Percentiles rank a stretch among this genome's conserved stretches.
These are phyloP conservation scores for Aurelia aurita complex sp. Pacific DNA, from an alignment of 30 jellyfish, hydroid and myxozoan genomes.

Conservation along the genomic window DNA sequence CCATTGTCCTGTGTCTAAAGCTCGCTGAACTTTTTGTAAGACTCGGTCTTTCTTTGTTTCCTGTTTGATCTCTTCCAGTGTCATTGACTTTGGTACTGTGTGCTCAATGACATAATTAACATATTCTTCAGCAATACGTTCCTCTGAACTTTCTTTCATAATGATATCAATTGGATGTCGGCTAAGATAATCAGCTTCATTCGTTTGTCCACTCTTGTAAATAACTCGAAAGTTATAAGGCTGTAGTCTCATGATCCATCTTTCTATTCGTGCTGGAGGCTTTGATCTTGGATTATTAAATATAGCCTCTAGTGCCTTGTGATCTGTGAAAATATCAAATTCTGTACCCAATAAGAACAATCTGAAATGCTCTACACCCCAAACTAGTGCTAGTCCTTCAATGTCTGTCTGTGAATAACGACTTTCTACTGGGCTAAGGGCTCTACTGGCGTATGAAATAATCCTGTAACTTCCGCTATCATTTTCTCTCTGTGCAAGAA, in stretches of 20 bases:
- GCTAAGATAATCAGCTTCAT: slow-evolving; percentile 53
- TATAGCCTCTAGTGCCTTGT: slow-evolving; percentile 46
- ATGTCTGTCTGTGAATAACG: slow-evolving; percentile 32
- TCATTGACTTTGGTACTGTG: slow-evolving; percentile 42
- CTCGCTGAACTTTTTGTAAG: slow-evolving; percentile 16
- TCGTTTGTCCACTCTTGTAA: slow-evolving; percentile 21
- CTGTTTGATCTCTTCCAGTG: slow-evolving; percentile 22
- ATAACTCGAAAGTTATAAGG: slow-evolving; percentile 31
- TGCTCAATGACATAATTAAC: slow-evolving; percentile 15
- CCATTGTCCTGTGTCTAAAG: slow-evolving; percentile 28
- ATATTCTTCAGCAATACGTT: slow-evolving; percentile 44
- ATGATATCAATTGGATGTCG: slow-evolving; percentile 26
- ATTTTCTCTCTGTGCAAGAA: not conserved
- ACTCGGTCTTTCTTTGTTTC: slow-evolving; percentile 37
- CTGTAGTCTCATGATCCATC: slow-evolving; percentile 29
- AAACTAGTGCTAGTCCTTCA: slow-evolving; percentile 40
- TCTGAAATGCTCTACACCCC: slow-evolving; percentile 44
- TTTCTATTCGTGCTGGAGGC: slow-evolving; percentile 43
- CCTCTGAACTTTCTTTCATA: slow-evolving; percentile 1
- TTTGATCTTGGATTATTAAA: slow-evolving; percentile 29
- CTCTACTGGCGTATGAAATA: slow-evolving; percentile 38
- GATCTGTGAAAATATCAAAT: slow-evolving; percentile 41
- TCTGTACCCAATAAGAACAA: slow-evolving; percentile 27
- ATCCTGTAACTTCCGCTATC: not conserved
- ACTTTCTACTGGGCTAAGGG: slow-evolving; percentile 19